phyloP scores from a whole-genome alignment of 2,797 vertebrate species.

The Labroides dimidiatus region DNA sequence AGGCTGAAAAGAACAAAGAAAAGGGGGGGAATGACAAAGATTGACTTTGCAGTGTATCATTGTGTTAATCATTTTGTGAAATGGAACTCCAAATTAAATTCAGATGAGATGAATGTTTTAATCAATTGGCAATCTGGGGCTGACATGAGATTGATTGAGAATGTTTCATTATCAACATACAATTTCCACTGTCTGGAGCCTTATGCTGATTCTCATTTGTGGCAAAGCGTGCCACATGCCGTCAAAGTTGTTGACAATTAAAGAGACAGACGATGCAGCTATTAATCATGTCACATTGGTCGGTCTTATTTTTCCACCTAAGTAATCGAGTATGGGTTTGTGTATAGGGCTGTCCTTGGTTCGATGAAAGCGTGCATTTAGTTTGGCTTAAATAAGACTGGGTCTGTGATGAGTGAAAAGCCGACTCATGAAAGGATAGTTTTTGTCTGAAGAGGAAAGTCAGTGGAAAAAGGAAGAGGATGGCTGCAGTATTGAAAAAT shows the following conservation, averaged over 20 bases:
- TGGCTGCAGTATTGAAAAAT: conserved; percentile 37
- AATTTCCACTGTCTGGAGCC: conserved; percentile 55
- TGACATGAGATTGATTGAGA: conserved; percentile 69
- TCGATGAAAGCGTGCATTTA: conserved; percentile 19
- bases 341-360: conserved; percentile 8
- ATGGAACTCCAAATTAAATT: conserved; percentile 66
- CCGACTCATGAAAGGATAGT: conserved; percentile 50
- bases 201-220: conserved; percentile 57
- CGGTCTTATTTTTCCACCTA: conserved; percentile 44
- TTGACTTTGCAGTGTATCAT: conserved; percentile 38
- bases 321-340: conserved; percentile 10
- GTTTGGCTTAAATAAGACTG: conserved; percentile 20
- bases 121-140: conserved; percentile 67
- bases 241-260: conserved; percentile 61
- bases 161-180: conserved; percentile 70
- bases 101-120: conserved; percentile 69
- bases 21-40: background rate
- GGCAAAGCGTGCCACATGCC: conserved; percentile 41
- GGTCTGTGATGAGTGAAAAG: conserved; percentile 33
- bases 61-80: conserved; percentile 60
- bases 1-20: conserved; percentile 1
- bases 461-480: background rate
- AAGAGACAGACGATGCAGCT: conserved; percentile 36
- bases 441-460: conserved; percentile 38
- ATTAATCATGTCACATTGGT: conserved; percentile 56